These are phyloP conservation scores for Spodoptera frugiperda DNA, from an alignment of 1,140 invertebrate species.

Conservation along the genomic window DNA sequence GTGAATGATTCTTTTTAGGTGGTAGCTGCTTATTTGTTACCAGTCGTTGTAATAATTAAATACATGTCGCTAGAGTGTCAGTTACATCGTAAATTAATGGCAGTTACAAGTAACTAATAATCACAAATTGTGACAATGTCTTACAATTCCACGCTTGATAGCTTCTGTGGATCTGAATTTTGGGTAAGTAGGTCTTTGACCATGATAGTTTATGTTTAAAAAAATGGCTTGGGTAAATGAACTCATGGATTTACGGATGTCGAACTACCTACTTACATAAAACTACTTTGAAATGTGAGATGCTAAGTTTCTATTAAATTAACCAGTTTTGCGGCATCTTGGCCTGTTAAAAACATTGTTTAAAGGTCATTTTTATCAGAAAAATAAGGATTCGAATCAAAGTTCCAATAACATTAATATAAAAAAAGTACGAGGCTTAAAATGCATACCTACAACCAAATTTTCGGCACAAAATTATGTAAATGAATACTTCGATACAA, in stretches of 20 bases:
- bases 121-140: conserved; percentile 66
- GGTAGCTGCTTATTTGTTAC: background rate
- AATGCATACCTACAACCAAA: too few species aligned
- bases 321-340: conserved; percentile 23
- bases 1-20: conserved; percentile 60
- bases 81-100: conserved; percentile 47
- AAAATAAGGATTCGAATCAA: background rate
- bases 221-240: background rate
- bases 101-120: conserved; percentile 45
- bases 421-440: too few species aligned
- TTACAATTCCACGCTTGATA: conserved; percentile 85
- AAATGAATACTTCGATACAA: too few species aligned
- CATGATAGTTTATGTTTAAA: background rate
- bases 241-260: background rate
- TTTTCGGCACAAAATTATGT: too few species aligned
- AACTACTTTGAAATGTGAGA: conserved; percentile 18
- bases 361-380: conserved; percentile 20
- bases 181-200: conserved; percentile 86
- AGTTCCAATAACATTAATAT: background rate
- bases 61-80: conserved; percentile 13
- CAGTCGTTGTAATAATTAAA: background rate
- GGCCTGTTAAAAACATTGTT: background rate
- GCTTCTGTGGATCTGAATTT: conserved; percentile 89
- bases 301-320: conserved; percentile 27
- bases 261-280: conserved; percentile 18